Conservation (phyloP, 2,888 invertebrate species). For the Trichopoda pennipes region DNA sequence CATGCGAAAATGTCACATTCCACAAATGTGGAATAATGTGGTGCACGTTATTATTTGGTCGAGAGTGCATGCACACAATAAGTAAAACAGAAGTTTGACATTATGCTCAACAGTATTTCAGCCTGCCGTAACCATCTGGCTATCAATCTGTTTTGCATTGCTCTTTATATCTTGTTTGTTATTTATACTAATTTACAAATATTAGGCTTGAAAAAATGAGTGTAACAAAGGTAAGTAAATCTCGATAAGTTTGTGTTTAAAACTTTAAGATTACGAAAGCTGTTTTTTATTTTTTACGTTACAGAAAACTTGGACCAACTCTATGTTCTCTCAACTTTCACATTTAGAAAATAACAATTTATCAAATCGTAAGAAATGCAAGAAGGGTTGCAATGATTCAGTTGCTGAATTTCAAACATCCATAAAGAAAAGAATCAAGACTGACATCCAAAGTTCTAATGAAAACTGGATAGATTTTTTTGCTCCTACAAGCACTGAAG, state of each 20-base stretch:
- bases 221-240: constrained; percentile 31
- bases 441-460: neutral
- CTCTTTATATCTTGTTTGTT: no score
- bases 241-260: no score
- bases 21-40: no score
- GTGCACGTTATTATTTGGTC: no score
- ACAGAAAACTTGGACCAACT: constrained; percentile 75
- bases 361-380: constrained; percentile 29
- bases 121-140: no score
- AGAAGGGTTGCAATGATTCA: constrained; percentile 6
- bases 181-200: no score
- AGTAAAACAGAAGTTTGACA: no score
- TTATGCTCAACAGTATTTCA: no score
- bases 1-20: no score
- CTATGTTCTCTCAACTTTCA: constrained; percentile 73
- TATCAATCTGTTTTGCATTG: no score
- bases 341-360: constrained; percentile 39
- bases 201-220: constrained; percentile 6
- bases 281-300: neutral
- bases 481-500: constrained; percentile 83
- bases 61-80: no score
- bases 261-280: neutral
- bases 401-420: neutral
- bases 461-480: constrained; percentile 84
- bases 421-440: neutral